Percentiles rank a stretch among this genome's conserved stretches.
Evolutionary conservation across 2,113 vertebrate genomes (phyloP).

Genomic region (Ia io): DNA sequence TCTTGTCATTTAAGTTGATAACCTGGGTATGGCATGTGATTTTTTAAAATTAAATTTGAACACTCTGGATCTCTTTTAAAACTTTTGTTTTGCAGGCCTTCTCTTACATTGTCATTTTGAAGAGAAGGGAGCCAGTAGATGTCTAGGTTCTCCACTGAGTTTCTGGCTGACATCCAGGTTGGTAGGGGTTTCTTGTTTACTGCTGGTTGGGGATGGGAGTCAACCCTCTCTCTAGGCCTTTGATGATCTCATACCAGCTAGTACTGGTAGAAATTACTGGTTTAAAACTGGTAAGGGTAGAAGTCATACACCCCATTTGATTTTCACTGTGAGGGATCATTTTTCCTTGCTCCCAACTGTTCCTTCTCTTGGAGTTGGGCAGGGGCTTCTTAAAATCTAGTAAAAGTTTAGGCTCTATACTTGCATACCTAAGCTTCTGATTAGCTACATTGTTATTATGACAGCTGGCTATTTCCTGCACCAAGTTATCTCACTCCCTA

Average conservation of each 20-base stretch:
- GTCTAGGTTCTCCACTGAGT: conserved; percentile 8
- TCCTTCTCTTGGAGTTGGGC: neutral
- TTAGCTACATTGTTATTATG: neutral
- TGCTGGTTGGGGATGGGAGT: neutral
- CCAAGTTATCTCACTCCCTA: neutral
- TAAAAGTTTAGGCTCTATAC: neutral
- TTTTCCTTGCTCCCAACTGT: neutral
- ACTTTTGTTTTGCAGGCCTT: neutral
- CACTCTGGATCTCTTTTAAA: neutral
- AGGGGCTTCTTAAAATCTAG: neutral
- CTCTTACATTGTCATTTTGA: neutral
- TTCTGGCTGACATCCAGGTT: conserved; percentile 5
- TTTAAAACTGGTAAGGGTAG: neutral
- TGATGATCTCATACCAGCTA: neutral
- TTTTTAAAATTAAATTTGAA: neutral
- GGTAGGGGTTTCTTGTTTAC: neutral
- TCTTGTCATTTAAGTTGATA: conserved; percentile 4
- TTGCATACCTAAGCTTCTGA: conserved; percentile 20
- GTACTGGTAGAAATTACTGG: neutral
- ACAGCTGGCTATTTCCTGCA: neutral
- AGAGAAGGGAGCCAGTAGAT: neutral
- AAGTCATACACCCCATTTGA: neutral
- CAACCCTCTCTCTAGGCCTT: neutral
- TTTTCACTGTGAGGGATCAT: neutral
- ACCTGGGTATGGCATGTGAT: neutral